Percentiles rank a stretch among this genome's conserved stretches.
Evolutionary conservation across 2,113 vertebrate species (phyloP).

Genomic region (Petrocephalus zakoni): DNA sequence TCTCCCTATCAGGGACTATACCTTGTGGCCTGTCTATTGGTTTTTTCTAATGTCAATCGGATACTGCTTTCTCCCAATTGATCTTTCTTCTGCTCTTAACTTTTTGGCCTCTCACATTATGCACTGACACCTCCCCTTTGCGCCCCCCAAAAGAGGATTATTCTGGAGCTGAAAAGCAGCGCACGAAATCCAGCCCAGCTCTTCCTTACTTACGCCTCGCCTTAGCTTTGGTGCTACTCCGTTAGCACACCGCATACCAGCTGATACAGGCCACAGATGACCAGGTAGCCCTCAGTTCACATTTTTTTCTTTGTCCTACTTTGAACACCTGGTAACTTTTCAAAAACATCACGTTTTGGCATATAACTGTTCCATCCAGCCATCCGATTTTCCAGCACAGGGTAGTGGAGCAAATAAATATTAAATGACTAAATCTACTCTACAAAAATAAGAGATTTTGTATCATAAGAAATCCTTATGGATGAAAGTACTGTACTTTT

Average conservation of each 20-base stretch:
- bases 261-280: not conserved
- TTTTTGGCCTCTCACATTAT: not conserved
- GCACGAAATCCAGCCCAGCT: not conserved
- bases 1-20: not conserved
- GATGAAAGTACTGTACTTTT: not conserved
- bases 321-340: conserved; percentile 4
- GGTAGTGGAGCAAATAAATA: not conserved
- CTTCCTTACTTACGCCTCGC: not conserved
- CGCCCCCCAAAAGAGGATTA: not conserved
- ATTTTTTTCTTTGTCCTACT: not conserved
- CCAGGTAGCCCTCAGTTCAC: not conserved
- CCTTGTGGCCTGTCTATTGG: conserved; percentile 10
- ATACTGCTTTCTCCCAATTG: not conserved
- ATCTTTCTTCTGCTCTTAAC: not conserved
- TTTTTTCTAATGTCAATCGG: not conserved
- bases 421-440: not conserved
- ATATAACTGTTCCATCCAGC: not conserved
- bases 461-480: not conserved
- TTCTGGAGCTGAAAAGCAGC: not conserved
- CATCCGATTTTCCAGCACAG: not conserved
- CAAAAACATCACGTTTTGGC: not conserved
- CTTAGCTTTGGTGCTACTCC: not conserved
- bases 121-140: not conserved
- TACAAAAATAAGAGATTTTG: not conserved
- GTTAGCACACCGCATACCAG: not conserved